Evolutionary conservation across 2,888 invertebrate genomes (phyloP), one percentile per base, ranked within the genome.

Genomic region (Scaptomyza parva): DNA sequence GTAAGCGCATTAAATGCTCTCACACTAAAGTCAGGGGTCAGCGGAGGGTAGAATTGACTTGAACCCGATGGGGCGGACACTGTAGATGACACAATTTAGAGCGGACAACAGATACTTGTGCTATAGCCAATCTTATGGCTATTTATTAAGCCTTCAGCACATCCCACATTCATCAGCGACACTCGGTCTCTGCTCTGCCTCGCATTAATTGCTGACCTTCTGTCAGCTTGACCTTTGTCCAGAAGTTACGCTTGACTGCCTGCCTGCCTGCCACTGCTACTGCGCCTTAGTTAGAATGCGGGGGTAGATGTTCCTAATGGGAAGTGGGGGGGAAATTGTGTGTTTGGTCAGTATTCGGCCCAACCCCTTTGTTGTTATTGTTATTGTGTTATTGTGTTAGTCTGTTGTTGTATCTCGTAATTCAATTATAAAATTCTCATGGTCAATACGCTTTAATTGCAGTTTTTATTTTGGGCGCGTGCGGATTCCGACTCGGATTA

Each of bases 381-480:
- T 26, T 52, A 48, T 62, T 61, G 57, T 28, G 57, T 28, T 28
- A 39, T 28, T 28, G 30, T 61, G 58, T 62, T 61, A 33, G 12
- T 30, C 52, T 39, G 14, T 17, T 17, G 8, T 58, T 37, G 33
- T 43, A 43, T 9, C 55, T 54, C 52, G 84, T 83, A 73, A 88
- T 85, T 88, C 84, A 88, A 85, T 88, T 86, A 88, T 83, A 81
- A 88, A 86, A 71, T 76, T 69, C 71, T 76, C 78, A 86, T 75
- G 85, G 88, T 85, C 88, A 88, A 86, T 86, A 83, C 86, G 81
- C 80, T 80, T 88, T 85, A 86, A 85, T 85, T 86, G 86, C 83
- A 69, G 65, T 71, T 78, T 74, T 87, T 87, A 71, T 78, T 81
- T 85, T 72, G 74, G 64, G 50, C 70, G 62, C 74, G 67, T 77